These are phyloP conservation scores for Eupithecia insigniata DNA, from an alignment of 2,888 invertebrate genomes.

Conservation along the genomic window DNA sequence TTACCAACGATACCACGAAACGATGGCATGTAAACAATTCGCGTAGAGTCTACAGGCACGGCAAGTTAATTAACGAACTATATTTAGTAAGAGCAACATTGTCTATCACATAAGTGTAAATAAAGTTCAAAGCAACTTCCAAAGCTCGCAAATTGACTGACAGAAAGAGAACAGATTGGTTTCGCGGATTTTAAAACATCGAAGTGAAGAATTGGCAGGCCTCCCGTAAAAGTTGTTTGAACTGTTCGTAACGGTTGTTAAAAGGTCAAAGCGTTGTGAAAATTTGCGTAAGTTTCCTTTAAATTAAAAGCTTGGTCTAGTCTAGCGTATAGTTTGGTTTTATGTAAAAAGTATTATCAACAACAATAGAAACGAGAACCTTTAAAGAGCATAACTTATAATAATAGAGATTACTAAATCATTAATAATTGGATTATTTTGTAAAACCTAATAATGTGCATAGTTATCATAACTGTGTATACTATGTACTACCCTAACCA, in stretches of 20 bases:
- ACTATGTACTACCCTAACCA: no score
- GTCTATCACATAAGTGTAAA: conserved; percentile 28
- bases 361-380: no score
- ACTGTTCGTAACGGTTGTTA: background rate
- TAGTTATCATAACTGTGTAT: no score
- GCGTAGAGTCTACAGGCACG: conserved; percentile 21
- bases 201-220: conserved; percentile 7
- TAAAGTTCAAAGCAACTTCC: conserved; percentile 25
- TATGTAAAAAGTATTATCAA: background rate
- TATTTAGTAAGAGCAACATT: conserved; percentile 37
- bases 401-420: no score
- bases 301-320: background rate
- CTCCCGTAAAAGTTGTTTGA: conserved; percentile 5
- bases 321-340: background rate
- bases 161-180: conserved; percentile 11
- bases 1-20: conserved; percentile 14
- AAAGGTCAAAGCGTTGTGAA: background rate
- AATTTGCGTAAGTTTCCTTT: background rate
- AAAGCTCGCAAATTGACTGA: conserved; percentile 13
- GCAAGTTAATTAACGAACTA: conserved; percentile 41
- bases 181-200: conserved; percentile 5
- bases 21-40: conserved; percentile 30
- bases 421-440: no score
- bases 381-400: no score
- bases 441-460: no score